Percentiles rank a stretch among this genome's conserved stretches.
Evolutionary conservation across 2,113 vertebrate species (phyloP).

Genomic region (Hemicordylus capensis): DNA sequence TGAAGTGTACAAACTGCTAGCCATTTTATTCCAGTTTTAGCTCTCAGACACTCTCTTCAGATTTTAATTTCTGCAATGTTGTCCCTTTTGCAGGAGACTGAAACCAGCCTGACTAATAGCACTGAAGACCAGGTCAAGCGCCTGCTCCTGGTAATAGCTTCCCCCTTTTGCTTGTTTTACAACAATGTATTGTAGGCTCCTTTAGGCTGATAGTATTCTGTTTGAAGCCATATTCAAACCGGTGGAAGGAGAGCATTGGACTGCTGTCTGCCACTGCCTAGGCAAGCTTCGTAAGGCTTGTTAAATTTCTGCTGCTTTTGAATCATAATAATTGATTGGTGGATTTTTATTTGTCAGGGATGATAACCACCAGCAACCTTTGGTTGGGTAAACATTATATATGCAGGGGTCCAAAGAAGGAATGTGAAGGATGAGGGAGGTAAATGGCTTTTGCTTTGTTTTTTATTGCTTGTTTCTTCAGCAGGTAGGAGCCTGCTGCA

Average conservation of each 20-base stretch:
- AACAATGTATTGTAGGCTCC: background rate
- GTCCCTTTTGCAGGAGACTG: constrained; percentile 48
- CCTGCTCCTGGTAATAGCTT: constrained; percentile 79
- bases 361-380: background rate
- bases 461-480: background rate
- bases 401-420: background rate
- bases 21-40: background rate
- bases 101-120: constrained; percentile 68
- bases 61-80: background rate
- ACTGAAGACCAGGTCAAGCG: constrained; percentile 83
- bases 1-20: background rate
- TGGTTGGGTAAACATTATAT: background rate
- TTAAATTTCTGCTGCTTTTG: background rate
- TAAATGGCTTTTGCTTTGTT: background rate
- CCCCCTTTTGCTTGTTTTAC: too few relatives aligned
- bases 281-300: background rate
- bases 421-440: background rate
- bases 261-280: too few relatives aligned
- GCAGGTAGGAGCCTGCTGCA: background rate
- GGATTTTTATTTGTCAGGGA: background rate
- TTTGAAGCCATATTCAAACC: background rate
- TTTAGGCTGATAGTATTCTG: background rate
- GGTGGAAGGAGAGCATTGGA: background rate
- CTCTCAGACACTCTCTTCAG: background rate
- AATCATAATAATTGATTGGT: background rate